These are phyloP conservation scores for Sebastes goodei DNA, from an alignment of 2,797 vertebrate species.

Conservation along the genomic window DNA sequence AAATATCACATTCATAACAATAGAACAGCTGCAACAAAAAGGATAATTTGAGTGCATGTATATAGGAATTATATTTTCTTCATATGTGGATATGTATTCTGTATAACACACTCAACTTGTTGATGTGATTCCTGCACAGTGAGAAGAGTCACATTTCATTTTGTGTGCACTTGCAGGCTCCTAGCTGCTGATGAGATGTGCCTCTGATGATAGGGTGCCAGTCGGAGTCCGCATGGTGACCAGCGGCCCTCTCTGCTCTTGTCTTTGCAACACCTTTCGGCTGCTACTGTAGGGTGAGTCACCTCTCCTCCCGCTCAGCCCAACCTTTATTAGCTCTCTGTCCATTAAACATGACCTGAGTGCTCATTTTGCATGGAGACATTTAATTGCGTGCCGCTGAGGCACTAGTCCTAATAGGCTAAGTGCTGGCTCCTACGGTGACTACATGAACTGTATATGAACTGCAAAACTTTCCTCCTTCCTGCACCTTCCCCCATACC, in stretches of 20 bases:
- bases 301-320: conserved; percentile 64
- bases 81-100: not conserved
- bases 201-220: conserved; percentile 48
- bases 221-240: conserved; percentile 36
- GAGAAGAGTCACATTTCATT: not conserved
- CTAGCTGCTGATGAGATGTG: conserved; percentile 8
- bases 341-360: conserved; percentile 81
- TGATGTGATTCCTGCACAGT: conserved; percentile 4
- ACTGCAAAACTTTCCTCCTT: conserved; percentile 67
- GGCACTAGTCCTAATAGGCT: conserved; percentile 70
- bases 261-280: conserved; percentile 49
- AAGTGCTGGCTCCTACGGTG: conserved; percentile 67
- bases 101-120: not conserved
- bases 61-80: not conserved
- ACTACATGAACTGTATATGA: conserved; percentile 66
- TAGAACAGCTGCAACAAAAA: not conserved
- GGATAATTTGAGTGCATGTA: not conserved
- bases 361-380: conserved; percentile 79
- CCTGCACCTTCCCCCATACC: conserved; percentile 3
- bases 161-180: conserved; percentile 16
- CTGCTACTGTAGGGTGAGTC: conserved; percentile 55
- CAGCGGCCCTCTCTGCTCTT: conserved; percentile 44
- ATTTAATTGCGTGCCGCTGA: conserved; percentile 75
- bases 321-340: conserved; percentile 73
- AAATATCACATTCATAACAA: conserved; percentile 56